Conservation (phyloP, 2,113 vertebrate genomes). For the Copsychus sechellarum region DNA sequence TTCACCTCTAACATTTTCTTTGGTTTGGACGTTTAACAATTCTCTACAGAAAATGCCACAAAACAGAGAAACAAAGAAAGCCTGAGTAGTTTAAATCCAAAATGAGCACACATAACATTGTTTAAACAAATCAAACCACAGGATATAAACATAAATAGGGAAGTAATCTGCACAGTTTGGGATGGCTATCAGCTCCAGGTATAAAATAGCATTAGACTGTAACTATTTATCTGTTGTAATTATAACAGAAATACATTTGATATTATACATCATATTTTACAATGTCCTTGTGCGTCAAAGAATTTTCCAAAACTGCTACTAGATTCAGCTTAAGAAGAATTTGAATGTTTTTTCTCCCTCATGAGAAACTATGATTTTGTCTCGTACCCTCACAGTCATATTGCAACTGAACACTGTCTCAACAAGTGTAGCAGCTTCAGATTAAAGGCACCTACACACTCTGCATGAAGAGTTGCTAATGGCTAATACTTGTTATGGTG, state of each 20-base stretch:
- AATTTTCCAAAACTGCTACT: neutral
- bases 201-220: neutral
- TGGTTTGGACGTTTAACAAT: neutral
- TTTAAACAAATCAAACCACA: neutral
- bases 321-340: neutral
- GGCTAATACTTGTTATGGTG: neutral
- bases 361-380: neutral
- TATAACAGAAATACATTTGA: neutral
- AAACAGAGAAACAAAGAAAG: neutral
- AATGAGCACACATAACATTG: neutral
- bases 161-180: neutral
- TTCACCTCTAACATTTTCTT: neutral
- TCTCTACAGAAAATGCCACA: neutral
- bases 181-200: neutral
- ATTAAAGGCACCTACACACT: neutral
- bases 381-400: neutral
- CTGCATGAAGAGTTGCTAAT: neutral
- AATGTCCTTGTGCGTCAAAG: neutral
- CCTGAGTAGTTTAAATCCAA: neutral
- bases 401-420: neutral
- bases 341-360: neutral
- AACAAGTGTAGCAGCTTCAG: neutral
- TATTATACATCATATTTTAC: neutral
- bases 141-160: neutral
- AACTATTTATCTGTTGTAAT: neutral